Base-by-base conservation (phyloP, 1,140 invertebrate genomes). In the Holotrichia oblita region DNA sequence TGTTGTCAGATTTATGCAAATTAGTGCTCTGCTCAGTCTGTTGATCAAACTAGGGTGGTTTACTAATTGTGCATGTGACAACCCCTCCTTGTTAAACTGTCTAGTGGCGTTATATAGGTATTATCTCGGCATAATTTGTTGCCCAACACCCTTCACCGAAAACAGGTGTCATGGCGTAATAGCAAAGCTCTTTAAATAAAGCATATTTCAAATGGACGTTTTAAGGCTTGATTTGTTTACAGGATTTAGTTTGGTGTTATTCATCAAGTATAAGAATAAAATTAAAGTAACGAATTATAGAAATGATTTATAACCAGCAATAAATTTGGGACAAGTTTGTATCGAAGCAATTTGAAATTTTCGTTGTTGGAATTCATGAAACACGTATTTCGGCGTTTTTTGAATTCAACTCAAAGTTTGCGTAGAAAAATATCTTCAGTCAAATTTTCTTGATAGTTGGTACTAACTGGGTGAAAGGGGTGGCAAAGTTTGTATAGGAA, bases 81-180 rank as follows among this genome's bases (percentile, higher is more conserved):
- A 77, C 81, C 80, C 80, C 72, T 78, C 78, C 76, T 82, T 82
- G 78, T 77, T 81, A 80, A 82, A 81, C 61, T 80, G 77, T 82
- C 80, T 80, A 72, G 77, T 79, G 80, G 80, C 74, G 81, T 81
- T 81, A 69, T 82, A 80, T 79, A 79, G 79, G 81, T 73, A 82
- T 82, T 82, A 82, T 81, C 80, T 81, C 78, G 80, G 17, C 73
- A 76, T 81, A 80, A 82, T 82, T 82, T 82, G 81, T 82, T 79
- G 80, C 55, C 20, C 17, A 14, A 74, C 72, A 20, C 77, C 77
- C 77, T 74, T 48, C 20, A 20, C 24, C 17, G n/a, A 40, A 55
- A 78, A 78, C 77, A 78, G 77, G 77, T 78, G 77, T 78, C 77
- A 77, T 74, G 9, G n/a, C 34, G 73, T 20, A 34, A 22, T 10